Evolutionary conservation across 2,888 invertebrate genomes (phyloP).

Genomic region (Metacarcinus magister): DNA sequence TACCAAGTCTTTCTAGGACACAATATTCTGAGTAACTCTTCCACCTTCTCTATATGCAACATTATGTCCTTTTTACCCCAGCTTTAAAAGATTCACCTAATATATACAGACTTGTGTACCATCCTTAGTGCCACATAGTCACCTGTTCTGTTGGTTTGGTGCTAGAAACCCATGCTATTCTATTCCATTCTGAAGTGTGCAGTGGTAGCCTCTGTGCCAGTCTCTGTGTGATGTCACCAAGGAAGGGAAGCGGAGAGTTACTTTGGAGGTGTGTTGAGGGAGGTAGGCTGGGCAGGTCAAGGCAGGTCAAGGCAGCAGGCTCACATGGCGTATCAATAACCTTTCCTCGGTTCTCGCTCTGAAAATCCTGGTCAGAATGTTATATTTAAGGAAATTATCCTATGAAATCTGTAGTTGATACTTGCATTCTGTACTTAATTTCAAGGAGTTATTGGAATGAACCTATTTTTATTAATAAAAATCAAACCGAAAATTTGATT

Average conservation of each 20-base stretch:
- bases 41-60: too few species aligned
- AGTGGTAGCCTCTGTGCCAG: background rate
- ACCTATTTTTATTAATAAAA: slow-evolving; percentile 44
- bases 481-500: slow-evolving; percentile 4
- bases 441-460: slow-evolving; percentile 37
- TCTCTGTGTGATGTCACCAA: background rate
- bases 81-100: too few species aligned
- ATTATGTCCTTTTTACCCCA: too few species aligned
- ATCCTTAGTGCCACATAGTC: too few species aligned
- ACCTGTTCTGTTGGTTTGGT: too few species aligned
- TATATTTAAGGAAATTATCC: slow-evolving; percentile 37
- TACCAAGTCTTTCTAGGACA: too few species aligned
- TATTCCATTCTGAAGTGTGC: background rate
- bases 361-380: slow-evolving; percentile 26
- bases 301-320: background rate
- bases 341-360: background rate
- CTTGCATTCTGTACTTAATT: slow-evolving; percentile 29
- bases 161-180: too few species aligned
- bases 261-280: background rate
- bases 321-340: background rate
- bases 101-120: too few species aligned
- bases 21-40: too few species aligned
- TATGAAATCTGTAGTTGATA: slow-evolving; percentile 40
- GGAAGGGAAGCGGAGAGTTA: background rate
- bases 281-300: background rate